Percentiles rank a stretch among this genome's conserved stretches.
Evolutionary conservation across 2,113 vertebrate genomes (phyloP).

Genomic region (Circaetus gallicus): DNA sequence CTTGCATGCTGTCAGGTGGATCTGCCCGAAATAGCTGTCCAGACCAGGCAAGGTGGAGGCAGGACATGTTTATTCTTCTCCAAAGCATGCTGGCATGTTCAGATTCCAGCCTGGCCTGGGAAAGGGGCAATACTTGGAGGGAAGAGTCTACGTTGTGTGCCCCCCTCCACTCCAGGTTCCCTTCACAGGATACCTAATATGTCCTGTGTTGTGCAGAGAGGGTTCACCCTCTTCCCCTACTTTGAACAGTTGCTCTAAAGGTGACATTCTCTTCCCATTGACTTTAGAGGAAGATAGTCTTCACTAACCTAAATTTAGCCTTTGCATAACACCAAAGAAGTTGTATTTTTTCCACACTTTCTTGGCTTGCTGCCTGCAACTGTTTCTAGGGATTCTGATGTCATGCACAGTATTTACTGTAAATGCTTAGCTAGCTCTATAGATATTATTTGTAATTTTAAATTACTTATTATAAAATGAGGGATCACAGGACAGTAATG

Average conservation of each 20-base stretch:
- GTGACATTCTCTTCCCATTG: neutral
- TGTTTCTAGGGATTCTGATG: conserved; percentile 30
- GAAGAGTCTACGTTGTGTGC: rapidly evolving
- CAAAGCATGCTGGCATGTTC: neutral
- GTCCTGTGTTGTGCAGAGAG: neutral
- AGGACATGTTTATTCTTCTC: neutral
- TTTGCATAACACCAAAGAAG: neutral
- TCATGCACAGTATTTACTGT: conserved; percentile 8
- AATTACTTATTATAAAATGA: neutral
- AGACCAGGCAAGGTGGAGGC: neutral
- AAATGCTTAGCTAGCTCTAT: neutral
- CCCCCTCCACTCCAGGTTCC: neutral
- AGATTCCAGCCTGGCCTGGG: neutral
- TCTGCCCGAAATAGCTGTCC: neutral
- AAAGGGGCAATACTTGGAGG: neutral
- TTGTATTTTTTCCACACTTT: neutral
- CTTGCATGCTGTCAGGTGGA: conserved; percentile 28
- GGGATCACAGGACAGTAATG: neutral
- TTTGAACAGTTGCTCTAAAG: neutral
- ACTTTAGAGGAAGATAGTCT: neutral
- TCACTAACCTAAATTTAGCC: conserved; percentile 12
- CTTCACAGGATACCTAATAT: neutral
- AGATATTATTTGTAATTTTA: neutral
- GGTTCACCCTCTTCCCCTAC: neutral
- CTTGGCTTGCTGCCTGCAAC: neutral